Evolutionary conservation across 2,888 invertebrate species (phyloP).

Genomic region (Phalera bucephala): DNA sequence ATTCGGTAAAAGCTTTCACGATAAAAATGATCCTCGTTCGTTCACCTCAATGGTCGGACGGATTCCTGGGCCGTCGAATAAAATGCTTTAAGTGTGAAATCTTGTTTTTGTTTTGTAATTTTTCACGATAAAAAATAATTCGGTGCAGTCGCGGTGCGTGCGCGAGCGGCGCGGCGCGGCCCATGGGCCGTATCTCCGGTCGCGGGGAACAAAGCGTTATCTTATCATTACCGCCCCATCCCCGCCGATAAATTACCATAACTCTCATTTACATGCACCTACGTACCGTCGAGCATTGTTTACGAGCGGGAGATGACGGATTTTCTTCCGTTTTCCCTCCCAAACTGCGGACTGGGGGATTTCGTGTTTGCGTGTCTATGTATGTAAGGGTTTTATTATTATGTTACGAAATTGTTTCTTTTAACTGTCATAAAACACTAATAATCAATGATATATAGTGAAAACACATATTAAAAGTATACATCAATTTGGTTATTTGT

Average conservation of each 20-base stretch:
- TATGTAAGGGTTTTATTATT: slow-evolving; percentile 1
- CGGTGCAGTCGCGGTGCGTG: slow-evolving; percentile 25
- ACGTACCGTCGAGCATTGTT: slow-evolving; percentile 67
- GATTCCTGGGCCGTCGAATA: slow-evolving; percentile 31
- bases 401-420: neutral
- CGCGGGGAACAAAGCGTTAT: slow-evolving; percentile 66
- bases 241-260: slow-evolving; percentile 76
- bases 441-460: no score
- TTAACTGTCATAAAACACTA: no score
- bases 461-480: no score
- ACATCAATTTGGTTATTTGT: no score
- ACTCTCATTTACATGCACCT: slow-evolving; percentile 77
- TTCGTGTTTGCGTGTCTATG: slow-evolving; percentile 22
- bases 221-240: slow-evolving; percentile 73
- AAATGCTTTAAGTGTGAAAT: slow-evolving; percentile 53
- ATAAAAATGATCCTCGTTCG: slow-evolving; percentile 35
- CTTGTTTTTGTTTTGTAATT: slow-evolving; percentile 57
- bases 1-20: slow-evolving; percentile 36
- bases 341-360: slow-evolving; percentile 34
- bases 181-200: slow-evolving; percentile 68
- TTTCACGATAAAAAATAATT: slow-evolving; percentile 46
- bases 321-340: slow-evolving; percentile 74
- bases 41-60: slow-evolving; percentile 33
- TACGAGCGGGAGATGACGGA: slow-evolving; percentile 75
- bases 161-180: slow-evolving; percentile 19